These are phyloP conservation scores for Eupeodes latifasciatus DNA, from an alignment of 2,888 invertebrate genomes.

Conservation along the genomic window DNA sequence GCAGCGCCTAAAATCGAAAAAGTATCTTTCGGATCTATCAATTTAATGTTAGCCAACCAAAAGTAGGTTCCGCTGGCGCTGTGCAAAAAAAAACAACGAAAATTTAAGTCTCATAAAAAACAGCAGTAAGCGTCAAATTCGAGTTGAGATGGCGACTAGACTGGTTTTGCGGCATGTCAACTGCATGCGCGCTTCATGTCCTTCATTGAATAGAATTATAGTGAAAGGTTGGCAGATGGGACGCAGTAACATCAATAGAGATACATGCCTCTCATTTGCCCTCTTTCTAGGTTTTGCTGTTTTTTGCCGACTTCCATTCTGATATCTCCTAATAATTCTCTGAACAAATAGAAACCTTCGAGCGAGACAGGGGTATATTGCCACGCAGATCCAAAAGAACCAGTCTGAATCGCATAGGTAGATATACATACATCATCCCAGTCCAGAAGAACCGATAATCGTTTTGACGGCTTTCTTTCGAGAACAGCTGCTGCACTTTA, in stretches of 20 bases:
- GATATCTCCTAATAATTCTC: constrained; percentile 71
- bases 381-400: constrained; percentile 42
- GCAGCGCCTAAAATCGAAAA: constrained; percentile 41
- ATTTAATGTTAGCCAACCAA: constrained; percentile 64
- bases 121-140: constrained; percentile 75
- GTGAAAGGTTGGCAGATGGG: constrained; percentile 75
- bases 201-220: constrained; percentile 73
- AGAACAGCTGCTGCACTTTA: constrained; percentile 75
- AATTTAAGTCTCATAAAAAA: constrained; percentile 75
- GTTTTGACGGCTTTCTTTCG: constrained; percentile 62
- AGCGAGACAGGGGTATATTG: constrained; percentile 69
- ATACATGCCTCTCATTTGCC: constrained; percentile 65
- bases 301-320: constrained; percentile 56
- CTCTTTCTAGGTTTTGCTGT: constrained; percentile 48
- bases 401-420: constrained; percentile 41
- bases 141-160: constrained; percentile 76
- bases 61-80: constrained; percentile 41
- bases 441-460: constrained; percentile 64
- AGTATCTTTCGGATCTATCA: constrained; percentile 53
- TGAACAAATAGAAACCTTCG: constrained; percentile 72
- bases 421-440: constrained; percentile 54
- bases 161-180: constrained; percentile 76
- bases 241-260: constrained; percentile 70
- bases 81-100: constrained; percentile 53
- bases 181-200: constrained; percentile 76